Evolutionary conservation across 2,888 invertebrate species (phyloP).

Genomic region (Magallana nippona): DNA sequence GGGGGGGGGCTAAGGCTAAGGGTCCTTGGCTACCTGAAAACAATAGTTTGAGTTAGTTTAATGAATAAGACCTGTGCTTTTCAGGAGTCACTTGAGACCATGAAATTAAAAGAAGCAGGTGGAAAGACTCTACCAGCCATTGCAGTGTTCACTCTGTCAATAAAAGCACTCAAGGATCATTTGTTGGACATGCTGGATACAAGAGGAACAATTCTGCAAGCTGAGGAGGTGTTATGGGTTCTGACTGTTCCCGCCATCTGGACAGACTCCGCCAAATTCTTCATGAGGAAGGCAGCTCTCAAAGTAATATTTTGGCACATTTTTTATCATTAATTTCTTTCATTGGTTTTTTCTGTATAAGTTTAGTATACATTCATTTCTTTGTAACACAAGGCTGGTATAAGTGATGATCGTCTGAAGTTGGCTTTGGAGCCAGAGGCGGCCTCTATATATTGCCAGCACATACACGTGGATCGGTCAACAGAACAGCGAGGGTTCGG

Average conservation of each 20-base stretch:
- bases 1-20: too few species aligned
- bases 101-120: conserved; percentile 48
- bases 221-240: conserved; percentile 50
- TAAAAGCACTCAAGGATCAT: conserved; percentile 52
- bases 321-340: too few species aligned
- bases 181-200: conserved; percentile 44
- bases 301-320: conserved; percentile 36
- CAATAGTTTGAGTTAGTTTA: too few species aligned
- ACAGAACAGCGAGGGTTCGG: conserved; percentile 50
- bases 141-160: conserved; percentile 53
- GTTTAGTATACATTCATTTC: neutral
- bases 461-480: conserved; percentile 53
- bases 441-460: conserved; percentile 56
- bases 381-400: conserved; percentile 49
- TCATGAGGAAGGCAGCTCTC: conserved; percentile 56
- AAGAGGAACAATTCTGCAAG: conserved; percentile 36
- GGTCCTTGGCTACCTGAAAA: too few species aligned
- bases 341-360: neutral
- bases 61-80: neutral
- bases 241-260: conserved; percentile 57
- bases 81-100: conserved; percentile 46
- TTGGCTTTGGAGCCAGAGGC: conserved; percentile 56
- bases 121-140: conserved; percentile 51
- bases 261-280: conserved; percentile 55
- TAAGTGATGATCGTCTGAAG: conserved; percentile 45